Percentiles rank a stretch among this genome's conserved stretches.
phyloP scores from a whole-genome alignment of 2,888 invertebrate species.

The Alcis repandata region DNA sequence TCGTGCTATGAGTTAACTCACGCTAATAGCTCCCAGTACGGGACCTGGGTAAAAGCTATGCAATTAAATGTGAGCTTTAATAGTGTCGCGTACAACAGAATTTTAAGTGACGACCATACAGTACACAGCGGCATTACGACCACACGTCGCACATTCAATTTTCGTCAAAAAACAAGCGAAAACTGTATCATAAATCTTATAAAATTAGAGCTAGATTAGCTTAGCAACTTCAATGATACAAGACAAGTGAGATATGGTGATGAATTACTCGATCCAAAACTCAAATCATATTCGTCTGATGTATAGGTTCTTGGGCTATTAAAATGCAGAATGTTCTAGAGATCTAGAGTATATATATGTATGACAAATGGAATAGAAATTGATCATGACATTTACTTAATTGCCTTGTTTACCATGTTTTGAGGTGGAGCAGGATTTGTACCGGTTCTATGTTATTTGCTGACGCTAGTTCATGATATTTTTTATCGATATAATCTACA shows the following conservation, averaged over 20 bases:
- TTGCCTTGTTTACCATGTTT: slow-evolving; percentile 53
- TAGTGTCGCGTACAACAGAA: too few relatives aligned
- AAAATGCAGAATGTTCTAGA: slow-evolving; percentile 18
- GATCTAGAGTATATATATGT: slow-evolving; percentile 23
- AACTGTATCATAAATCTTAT: too few relatives aligned
- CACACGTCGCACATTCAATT: too few relatives aligned
- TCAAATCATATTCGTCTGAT: not conserved
- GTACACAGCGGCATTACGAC: too few relatives aligned
- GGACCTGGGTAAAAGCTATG: too few relatives aligned
- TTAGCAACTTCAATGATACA: too few relatives aligned
- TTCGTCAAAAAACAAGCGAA: too few relatives aligned
- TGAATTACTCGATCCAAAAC: not conserved
- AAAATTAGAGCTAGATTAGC: too few relatives aligned
- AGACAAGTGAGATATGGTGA: not conserved
- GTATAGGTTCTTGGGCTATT: not conserved
- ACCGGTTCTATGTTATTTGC: slow-evolving; percentile 36
- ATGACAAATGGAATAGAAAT: slow-evolving; percentile 42
- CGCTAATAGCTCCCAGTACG: too few relatives aligned
- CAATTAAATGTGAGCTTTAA: too few relatives aligned
- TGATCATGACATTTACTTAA: slow-evolving; percentile 47
- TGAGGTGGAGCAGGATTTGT: slow-evolving; percentile 38
- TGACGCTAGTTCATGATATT: slow-evolving; percentile 22
- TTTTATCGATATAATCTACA: slow-evolving; percentile 13
- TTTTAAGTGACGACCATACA: too few relatives aligned
- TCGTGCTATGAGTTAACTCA: too few relatives aligned